Evolutionary conservation across 2,888 invertebrate genomes (phyloP), one percentile per base, ranked within the genome.

Genomic region (Eumerus sabulonum): DNA sequence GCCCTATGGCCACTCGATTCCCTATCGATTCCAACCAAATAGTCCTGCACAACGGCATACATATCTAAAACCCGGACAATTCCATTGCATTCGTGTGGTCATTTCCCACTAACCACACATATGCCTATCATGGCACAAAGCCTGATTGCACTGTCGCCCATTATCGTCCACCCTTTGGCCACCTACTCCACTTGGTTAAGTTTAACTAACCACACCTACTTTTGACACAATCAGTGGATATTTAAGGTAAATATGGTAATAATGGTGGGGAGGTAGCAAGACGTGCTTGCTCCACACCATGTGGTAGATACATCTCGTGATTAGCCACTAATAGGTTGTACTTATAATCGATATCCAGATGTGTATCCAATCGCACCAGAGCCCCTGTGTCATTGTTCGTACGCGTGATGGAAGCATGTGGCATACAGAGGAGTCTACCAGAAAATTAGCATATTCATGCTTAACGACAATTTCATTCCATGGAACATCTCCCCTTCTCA

Each of bases 271-370:
- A n/a, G n/a, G n/a, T n/a, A n/a, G 27, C 7, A 44, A 62, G 44
- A 51, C 16, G 64, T n/a, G 70, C 53, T 64, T 70, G 63, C 48
- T n/a, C n/a, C n/a, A n/a, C n/a, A n/a, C n/a, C n/a, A n/a, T n/a
- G n/a, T n/a, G 27, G 27, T 27, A 27, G 27, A 27, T 27, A 60
- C 48, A 56, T 56, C 53, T 71, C 66, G 9, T 57, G 71, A 71
- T 76, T 71, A 71, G 60, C 76, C 71, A 76, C 71, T 76, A 76
- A 76, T 76, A 60, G 71, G 64, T 56, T 71, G 27, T 66, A 50
- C 60, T 76, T 76, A 66, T 54, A 76, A 76, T 71, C 76, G 76
- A 71, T 76, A 70, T 64, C 48, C 66, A 44, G 27, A 57, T 45
- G 56, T 27, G 27, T 27, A 7, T 27, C 27, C 3, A 7, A 27